These are phyloP conservation scores for Lasioglossum baleicum DNA, from an alignment of 1,140 invertebrate genomes.

Conservation along the genomic window DNA sequence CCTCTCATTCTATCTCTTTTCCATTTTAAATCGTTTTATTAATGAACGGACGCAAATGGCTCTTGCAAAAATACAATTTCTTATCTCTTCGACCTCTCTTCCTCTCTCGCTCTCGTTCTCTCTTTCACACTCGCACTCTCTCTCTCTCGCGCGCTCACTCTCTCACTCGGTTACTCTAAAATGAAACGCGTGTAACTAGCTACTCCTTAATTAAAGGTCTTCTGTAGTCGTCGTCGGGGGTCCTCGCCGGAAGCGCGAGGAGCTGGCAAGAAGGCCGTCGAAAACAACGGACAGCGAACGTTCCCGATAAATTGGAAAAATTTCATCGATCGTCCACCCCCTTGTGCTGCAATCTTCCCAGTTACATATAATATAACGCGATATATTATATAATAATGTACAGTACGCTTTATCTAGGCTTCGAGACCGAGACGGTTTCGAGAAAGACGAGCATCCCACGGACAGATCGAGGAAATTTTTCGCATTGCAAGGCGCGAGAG, in stretches of 20 bases:
- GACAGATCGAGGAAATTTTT: slow-evolving; percentile 19
- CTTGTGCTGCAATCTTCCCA: no score
- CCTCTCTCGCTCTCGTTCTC: no score
- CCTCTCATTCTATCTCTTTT: not conserved
- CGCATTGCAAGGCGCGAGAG: not conserved
- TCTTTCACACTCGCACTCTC: not conserved
- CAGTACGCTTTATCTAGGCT: not conserved
- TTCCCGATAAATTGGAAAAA: slow-evolving; percentile 1
- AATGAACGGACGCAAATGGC: slow-evolving; percentile 56
- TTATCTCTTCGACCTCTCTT: slow-evolving; percentile 14
- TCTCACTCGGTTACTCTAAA: slow-evolving; percentile 29
- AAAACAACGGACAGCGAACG: not conserved
- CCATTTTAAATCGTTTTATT: slow-evolving; percentile 40
- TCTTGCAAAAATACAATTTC: slow-evolving; percentile 64
- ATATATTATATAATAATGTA: slow-evolving; percentile 24
- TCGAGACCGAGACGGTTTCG: not conserved
- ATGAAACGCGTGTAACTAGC: slow-evolving; percentile 37
- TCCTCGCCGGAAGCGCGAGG: slow-evolving; percentile 2
- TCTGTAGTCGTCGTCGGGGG: slow-evolving; percentile 15
- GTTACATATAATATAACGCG: slow-evolving; percentile 11
- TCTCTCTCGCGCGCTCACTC: slow-evolving; percentile 16
- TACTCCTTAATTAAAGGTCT: slow-evolving; percentile 44
- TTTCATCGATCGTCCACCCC: slow-evolving; percentile 3
- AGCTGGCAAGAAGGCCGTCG: slow-evolving; percentile 57
- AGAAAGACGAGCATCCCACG: not conserved